These are phyloP conservation scores for Apeira syringaria DNA, from an alignment of 2,888 invertebrate genomes.

Conservation along the genomic window DNA sequence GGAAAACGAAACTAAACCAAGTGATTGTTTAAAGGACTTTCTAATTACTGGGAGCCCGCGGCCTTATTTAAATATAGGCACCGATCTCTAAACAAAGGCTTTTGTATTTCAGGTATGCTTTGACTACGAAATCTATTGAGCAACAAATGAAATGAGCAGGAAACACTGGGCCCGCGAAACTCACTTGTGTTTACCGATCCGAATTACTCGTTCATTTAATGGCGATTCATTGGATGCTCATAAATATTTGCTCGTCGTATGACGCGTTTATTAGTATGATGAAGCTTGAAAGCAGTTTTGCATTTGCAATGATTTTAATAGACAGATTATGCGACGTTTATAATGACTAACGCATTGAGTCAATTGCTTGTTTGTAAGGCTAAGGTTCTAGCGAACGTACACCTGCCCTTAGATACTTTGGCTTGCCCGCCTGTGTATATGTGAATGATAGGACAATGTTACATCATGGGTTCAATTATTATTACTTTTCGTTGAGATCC, in stretches of 20 bases:
- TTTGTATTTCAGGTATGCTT: constrained; percentile 16
- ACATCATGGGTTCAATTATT: too few species aligned
- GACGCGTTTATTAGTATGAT: constrained; percentile 28
- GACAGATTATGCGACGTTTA: too few species aligned
- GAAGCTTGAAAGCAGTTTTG: constrained; percentile 19
- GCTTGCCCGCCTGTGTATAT: too few species aligned
- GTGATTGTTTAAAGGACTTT: too few species aligned
- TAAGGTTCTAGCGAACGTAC: too few species aligned
- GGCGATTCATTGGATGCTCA: constrained; percentile 23
- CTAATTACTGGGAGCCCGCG: not conserved
- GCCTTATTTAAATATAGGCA: not conserved
- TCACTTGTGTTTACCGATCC: constrained; percentile 16
- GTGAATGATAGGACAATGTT: too few species aligned
- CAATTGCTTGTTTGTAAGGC: too few species aligned
- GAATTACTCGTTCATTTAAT: constrained; percentile 26
- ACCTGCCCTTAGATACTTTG: too few species aligned
- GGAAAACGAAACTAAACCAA: too few species aligned
- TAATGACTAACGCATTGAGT: too few species aligned
- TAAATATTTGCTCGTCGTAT: constrained; percentile 27
- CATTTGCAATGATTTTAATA: too few species aligned
- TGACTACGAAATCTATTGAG: constrained; percentile 15
- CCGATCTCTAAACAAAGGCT: constrained; percentile 6
- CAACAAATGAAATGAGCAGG: constrained; percentile 11
- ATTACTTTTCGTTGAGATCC: too few species aligned
- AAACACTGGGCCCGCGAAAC: constrained; percentile 7